Evolutionary conservation across 2,113 vertebrate genomes (phyloP).

Genomic region (Catharus bicknelli): DNA sequence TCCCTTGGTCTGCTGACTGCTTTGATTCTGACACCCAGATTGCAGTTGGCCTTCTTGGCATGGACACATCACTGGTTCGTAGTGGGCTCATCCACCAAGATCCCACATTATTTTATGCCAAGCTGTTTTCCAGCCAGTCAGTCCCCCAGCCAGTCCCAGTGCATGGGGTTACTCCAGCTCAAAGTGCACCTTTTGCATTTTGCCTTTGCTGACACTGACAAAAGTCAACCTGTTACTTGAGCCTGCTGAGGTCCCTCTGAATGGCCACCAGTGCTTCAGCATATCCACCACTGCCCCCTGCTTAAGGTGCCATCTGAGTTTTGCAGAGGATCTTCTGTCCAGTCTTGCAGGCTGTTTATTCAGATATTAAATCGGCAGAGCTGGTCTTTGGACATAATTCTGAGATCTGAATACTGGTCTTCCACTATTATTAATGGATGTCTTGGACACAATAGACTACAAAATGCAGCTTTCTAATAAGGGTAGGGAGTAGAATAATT

Average conservation of each 20-base stretch:
- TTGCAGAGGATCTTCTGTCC: background rate
- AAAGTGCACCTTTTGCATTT: background rate
- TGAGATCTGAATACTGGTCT: background rate
- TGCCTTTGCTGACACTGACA: background rate
- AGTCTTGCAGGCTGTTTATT: background rate
- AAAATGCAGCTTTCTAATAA: background rate
- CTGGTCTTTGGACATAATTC: background rate
- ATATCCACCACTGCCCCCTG: background rate
- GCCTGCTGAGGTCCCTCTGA: background rate
- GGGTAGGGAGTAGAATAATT: background rate
- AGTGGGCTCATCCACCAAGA: background rate
- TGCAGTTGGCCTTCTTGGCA: background rate
- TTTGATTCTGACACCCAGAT: background rate
- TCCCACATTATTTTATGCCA: background rate
- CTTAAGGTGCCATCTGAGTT: background rate
- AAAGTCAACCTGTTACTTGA: background rate
- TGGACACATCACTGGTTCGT: rapidly evolving
- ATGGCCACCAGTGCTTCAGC: background rate
- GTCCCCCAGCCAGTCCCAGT: background rate
- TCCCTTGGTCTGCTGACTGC: background rate
- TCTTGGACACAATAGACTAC: background rate
- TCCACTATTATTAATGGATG: background rate
- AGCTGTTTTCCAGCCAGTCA: background rate
- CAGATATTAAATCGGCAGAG: background rate
- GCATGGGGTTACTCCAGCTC: background rate